These are phyloP conservation scores for Camptogramma bilineatum DNA, from an alignment of 2,888 invertebrate genomes.

Conservation along the genomic window DNA sequence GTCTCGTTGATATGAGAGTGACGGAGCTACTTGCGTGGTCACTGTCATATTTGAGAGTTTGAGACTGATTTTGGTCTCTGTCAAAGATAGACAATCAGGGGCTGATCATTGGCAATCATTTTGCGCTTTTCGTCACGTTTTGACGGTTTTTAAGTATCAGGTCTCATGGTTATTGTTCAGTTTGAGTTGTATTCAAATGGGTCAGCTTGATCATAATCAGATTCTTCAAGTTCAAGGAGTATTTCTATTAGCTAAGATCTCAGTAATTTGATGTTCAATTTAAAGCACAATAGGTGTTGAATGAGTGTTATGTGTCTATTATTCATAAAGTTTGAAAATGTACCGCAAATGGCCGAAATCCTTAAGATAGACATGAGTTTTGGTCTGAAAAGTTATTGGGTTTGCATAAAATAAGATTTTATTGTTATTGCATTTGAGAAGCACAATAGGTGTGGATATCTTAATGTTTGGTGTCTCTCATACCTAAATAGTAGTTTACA, in stretches of 20 bases:
- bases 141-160: no score
- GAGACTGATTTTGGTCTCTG: no score
- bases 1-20: no score
- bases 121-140: no score
- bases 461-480: slow-evolving; percentile 2
- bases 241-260: slow-evolving; percentile 5
- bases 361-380: background rate
- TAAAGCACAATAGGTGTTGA: slow-evolving; percentile 14
- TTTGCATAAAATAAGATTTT: slow-evolving; percentile 6
- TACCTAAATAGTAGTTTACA: slow-evolving; percentile 4
- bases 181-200: background rate
- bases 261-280: slow-evolving; percentile 7
- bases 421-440: slow-evolving; percentile 9
- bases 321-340: slow-evolving; percentile 1
- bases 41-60: no score
- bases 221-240: background rate
- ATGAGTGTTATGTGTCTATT: slow-evolving; percentile 12
- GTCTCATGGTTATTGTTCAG: background rate
- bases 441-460: slow-evolving; percentile 6
- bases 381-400: slow-evolving; percentile 7
- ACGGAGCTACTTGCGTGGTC: no score
- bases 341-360: slow-evolving; percentile 4
- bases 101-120: no score
- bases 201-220: background rate
- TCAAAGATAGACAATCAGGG: no score